Evolutionary conservation across 23 tunicate species (phyloP).

Genomic region (Styela clava): DNA sequence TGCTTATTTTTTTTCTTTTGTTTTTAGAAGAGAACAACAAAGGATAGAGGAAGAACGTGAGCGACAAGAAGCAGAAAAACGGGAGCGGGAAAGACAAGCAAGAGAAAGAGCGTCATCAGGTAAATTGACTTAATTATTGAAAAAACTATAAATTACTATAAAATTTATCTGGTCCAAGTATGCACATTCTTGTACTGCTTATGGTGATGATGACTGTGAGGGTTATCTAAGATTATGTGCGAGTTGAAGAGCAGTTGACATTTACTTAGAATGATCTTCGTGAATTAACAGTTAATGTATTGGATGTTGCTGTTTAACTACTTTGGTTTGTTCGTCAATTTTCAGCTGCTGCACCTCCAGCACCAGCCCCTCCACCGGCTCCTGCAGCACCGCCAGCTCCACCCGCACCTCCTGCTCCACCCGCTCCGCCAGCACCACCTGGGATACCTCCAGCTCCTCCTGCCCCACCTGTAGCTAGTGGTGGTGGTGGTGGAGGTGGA

Average conservation of each 20-base stretch:
- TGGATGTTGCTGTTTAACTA: no score
- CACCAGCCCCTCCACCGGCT: background rate
- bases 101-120: background rate
- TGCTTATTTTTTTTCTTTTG: no score
- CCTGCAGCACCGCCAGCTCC: background rate
- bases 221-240: no score
- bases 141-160: no score
- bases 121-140: no score
- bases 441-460: constrained; percentile 13
- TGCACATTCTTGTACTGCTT: no score
- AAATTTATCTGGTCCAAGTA: no score
- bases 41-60: constrained; percentile 18
- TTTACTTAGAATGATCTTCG: no score
- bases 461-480: constrained; percentile 19
- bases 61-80: constrained; percentile 14
- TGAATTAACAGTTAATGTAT: no score
- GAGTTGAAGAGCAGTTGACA: no score
- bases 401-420: constrained; percentile 12
- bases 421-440: constrained; percentile 25
- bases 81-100: constrained; percentile 17
- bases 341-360: background rate
- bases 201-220: no score
- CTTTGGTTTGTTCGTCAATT: no score
- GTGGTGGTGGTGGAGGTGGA: constrained; percentile 27
- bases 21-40: constrained; percentile 25